Percentiles rank a stretch among this genome's conserved stretches.
These are phyloP conservation scores for Catocala sponsa DNA, from an alignment of 2,888 invertebrate species.

Conservation along the genomic window DNA sequence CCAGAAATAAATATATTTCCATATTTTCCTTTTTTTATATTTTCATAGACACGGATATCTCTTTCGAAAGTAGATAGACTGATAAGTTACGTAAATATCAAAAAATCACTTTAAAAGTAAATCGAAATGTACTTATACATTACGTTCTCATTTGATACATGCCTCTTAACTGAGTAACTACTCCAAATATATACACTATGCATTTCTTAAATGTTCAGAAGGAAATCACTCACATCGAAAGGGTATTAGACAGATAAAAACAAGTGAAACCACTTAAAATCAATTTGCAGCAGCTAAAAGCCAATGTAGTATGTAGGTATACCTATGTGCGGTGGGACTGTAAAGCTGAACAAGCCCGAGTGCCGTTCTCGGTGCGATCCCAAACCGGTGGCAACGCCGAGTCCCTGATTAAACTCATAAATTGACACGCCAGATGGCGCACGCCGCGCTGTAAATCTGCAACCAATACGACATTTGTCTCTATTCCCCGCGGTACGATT, in stretches of 20 bases:
- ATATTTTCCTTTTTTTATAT: too few relatives aligned
- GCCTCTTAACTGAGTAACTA: too few relatives aligned
- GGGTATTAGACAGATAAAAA: constrained; percentile 33
- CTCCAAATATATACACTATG: too few relatives aligned
- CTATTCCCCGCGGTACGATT: constrained; percentile 73
- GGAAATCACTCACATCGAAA: constrained; percentile 27
- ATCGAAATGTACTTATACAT: too few relatives aligned
- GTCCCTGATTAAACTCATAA: constrained; percentile 85
- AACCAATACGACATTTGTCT: constrained; percentile 84
- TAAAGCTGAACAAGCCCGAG: constrained; percentile 43
- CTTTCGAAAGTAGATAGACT: too few relatives aligned
- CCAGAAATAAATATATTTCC: too few relatives aligned
- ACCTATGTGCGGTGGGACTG: constrained; percentile 33
- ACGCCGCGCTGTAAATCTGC: constrained; percentile 81
- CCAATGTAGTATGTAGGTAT: constrained; percentile 45
- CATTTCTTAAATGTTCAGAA: constrained; percentile 12
- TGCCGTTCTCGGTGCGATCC: constrained; percentile 46
- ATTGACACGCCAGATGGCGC: constrained; percentile 82
- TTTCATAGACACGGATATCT: too few relatives aligned
- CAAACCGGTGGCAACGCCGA: constrained; percentile 51
- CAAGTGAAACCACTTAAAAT: constrained; percentile 46
- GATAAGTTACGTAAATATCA: too few relatives aligned
- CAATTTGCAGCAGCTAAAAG: constrained; percentile 49
- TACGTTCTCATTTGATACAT: too few relatives aligned
- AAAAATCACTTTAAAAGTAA: too few relatives aligned